Evolutionary conservation across 2,113 vertebrate genomes (phyloP).

Genomic region (Thalassoma bifasciatum): DNA sequence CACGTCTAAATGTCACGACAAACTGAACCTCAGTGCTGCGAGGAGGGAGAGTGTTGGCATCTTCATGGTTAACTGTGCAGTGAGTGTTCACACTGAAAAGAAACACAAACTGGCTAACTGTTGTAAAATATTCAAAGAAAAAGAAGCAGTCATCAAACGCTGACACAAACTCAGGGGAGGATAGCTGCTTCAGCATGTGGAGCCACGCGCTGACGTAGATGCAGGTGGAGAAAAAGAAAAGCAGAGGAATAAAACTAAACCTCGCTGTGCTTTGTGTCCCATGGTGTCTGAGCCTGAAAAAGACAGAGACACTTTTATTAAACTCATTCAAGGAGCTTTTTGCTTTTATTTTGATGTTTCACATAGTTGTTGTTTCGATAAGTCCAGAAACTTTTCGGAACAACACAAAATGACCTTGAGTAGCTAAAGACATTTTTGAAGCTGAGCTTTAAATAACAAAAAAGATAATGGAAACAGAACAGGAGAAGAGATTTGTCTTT

Average conservation of each 20-base stretch:
- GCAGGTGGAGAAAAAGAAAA: background rate
- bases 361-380: too few species aligned
- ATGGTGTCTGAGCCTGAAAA: background rate
- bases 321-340: too few species aligned
- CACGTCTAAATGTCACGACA: slow-evolving; percentile 4
- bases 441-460: slow-evolving; percentile 31
- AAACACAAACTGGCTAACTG: background rate
- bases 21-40: background rate
- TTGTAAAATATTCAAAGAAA: slow-evolving; percentile 18
- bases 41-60: background rate
- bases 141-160: slow-evolving; percentile 5
- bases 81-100: background rate
- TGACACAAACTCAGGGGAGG: slow-evolving; percentile 6
- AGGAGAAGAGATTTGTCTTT: too few species aligned
- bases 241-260: background rate
- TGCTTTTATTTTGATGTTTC: too few species aligned
- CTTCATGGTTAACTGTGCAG: slow-evolving; percentile 17
- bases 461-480: background rate
- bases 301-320: too few species aligned
- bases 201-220: slow-evolving; percentile 5
- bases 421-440: slow-evolving; percentile 39
- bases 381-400: too few species aligned
- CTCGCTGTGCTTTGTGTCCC: background rate
- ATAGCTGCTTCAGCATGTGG: background rate
- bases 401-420: background rate